Percentiles rank a stretch among this genome's conserved stretches.
phyloP scores from a whole-genome alignment of 2,888 invertebrate species.

The Acrocyrtus sp. region DNA sequence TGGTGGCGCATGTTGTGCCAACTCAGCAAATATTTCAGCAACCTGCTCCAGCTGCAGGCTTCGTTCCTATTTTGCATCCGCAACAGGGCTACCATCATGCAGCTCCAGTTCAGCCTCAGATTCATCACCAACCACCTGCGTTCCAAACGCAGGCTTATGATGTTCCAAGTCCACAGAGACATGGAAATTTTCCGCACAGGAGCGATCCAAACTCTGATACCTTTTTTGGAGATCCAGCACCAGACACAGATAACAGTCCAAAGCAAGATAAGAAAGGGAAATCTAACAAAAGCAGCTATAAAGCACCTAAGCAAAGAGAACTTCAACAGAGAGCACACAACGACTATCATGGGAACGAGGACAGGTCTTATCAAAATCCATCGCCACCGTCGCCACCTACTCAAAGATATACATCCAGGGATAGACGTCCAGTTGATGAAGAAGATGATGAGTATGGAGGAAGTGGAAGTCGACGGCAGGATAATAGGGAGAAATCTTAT shows the following conservation, averaged over 20 bases:
- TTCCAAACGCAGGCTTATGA: constrained; percentile 3
- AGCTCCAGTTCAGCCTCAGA: constrained; percentile 30
- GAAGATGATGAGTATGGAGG: constrained; percentile 16
- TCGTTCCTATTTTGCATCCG: constrained; percentile 33
- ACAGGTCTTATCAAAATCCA: constrained; percentile 26
- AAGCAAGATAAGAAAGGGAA: constrained; percentile 6
- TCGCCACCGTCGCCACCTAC: constrained; percentile 17
- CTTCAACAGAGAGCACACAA: constrained; percentile 17
- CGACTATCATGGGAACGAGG: constrained; percentile 50
- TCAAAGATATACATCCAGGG: not conserved
- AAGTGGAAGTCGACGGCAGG: too few species aligned
- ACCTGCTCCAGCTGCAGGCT: constrained; percentile 25
- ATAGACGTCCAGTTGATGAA: not conserved
- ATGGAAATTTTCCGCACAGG: constrained; percentile 33
- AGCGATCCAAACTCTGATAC: constrained; percentile 58
- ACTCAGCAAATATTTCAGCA: constrained; percentile 37
- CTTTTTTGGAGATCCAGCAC: constrained; percentile 58
- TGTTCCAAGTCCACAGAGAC: constrained; percentile 4
- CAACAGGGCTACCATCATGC: constrained; percentile 22
- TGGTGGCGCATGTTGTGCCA: constrained; percentile 26
- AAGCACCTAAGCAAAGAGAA: constrained; percentile 5
- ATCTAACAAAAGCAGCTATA: not conserved
- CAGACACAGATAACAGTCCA: constrained; percentile 21
- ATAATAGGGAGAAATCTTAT: constrained; percentile 3
- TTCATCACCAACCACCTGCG: constrained; percentile 14